phyloP scores from a whole-genome alignment of 2,888 invertebrate genomes.

The Cybosia mesomella region DNA sequence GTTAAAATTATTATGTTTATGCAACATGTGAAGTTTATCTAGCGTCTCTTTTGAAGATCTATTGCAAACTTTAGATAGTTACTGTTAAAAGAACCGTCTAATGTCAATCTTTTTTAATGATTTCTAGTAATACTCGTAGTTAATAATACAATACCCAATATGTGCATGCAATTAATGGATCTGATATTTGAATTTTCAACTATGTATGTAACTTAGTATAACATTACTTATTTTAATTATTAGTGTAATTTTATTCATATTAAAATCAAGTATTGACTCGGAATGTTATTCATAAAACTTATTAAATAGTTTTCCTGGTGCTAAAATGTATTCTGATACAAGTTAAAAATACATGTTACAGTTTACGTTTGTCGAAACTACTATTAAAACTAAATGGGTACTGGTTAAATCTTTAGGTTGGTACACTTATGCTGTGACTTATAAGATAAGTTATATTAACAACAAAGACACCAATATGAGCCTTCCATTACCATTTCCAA shows the following conservation, averaged over 20 bases:
- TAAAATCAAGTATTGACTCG: slow-evolving; percentile 8
- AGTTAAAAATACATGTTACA: background rate
- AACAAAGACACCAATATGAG: background rate
- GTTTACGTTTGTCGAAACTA: background rate
- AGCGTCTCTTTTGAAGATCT: slow-evolving; percentile 46
- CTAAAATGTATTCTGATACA: background rate
- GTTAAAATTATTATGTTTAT: slow-evolving; percentile 32
- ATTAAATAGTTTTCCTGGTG: background rate
- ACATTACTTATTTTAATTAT: slow-evolving; percentile 23
- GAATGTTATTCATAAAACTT: slow-evolving; percentile 6
- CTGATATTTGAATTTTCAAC: slow-evolving; percentile 11
- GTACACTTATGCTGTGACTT: background rate
- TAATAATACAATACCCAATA: background rate
- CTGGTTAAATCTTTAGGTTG: background rate
- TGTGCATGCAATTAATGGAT: background rate
- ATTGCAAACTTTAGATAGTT: slow-evolving; percentile 15
- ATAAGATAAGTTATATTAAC: background rate
- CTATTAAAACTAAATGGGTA: background rate
- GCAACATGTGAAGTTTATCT: slow-evolving; percentile 39
- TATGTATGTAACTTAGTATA: slow-evolving; percentile 23
- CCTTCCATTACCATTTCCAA: background rate
- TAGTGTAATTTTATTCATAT: background rate
- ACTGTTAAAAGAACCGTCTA: slow-evolving; percentile 10
- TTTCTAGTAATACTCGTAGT: background rate
- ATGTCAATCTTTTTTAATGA: background rate